Percentiles rank a stretch among this genome's conserved stretches.
phyloP scores from a whole-genome alignment of 2,888 invertebrate species.

The Blastobasis adustella region DNA sequence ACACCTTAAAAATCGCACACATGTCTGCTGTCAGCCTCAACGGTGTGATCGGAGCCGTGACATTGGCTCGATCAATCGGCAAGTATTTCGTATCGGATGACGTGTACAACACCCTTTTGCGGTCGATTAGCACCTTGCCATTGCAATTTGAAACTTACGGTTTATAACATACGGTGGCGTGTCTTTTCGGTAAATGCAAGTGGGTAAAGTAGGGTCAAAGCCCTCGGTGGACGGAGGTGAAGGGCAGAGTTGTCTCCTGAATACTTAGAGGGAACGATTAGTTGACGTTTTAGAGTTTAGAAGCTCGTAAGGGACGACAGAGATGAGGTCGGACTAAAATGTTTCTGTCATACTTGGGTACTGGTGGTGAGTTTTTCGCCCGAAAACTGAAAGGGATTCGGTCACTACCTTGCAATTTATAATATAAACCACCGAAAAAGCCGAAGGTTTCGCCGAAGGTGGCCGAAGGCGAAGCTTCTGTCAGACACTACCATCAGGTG shows the following conservation, averaged over 20 bases:
- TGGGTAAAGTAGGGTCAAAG: constrained; percentile 13
- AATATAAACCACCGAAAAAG: too few species aligned
- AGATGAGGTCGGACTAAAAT: too few species aligned
- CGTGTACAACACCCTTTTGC: not conserved
- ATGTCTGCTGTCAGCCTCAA: constrained; percentile 23
- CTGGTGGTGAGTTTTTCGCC: too few species aligned
- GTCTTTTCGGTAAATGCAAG: not conserved
- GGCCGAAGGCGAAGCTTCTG: too few species aligned
- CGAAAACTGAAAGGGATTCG: too few species aligned
- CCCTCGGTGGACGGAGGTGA: constrained; percentile 21
- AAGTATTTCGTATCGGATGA: constrained; percentile 2
- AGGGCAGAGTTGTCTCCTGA: constrained; percentile 26
- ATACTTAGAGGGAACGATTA: constrained; percentile 24
- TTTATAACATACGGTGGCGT: not conserved
- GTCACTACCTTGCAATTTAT: too few species aligned
- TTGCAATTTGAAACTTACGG: not conserved
- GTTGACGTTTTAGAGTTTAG: not conserved
- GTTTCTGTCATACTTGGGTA: too few species aligned
- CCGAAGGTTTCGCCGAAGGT: too few species aligned
- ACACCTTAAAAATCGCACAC: constrained; percentile 18
- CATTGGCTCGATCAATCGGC: constrained; percentile 21
- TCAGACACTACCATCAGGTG: too few species aligned
- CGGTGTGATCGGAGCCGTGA: constrained; percentile 24
- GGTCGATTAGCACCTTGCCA: not conserved
- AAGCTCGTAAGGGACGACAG: too few species aligned